Evolutionary conservation across 2,797 vertebrate genomes (phyloP).

Genomic region (Aulostomus chinensis): DNA sequence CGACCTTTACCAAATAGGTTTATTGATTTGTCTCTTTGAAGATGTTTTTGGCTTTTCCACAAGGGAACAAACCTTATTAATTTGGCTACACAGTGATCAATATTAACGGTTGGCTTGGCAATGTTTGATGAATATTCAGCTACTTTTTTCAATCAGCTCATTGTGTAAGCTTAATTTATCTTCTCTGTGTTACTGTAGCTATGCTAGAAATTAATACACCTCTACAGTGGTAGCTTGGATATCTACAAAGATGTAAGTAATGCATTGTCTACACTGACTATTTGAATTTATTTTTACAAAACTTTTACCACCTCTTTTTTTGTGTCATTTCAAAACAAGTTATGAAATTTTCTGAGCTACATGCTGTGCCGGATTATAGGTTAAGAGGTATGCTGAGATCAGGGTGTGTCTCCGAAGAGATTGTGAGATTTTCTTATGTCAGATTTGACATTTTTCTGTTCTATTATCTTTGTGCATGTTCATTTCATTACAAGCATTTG

Average conservation of each 20-base stretch:
- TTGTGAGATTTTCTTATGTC: constrained; percentile 18
- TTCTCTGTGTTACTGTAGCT: no score
- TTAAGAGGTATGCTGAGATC: no score
- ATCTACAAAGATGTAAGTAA: no score
- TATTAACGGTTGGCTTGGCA: constrained; percentile 31
- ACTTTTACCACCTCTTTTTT: no score
- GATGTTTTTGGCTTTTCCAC: constrained; percentile 32
- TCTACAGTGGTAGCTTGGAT: no score
- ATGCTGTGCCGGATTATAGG: no score
- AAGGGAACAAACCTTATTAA: constrained; percentile 43
- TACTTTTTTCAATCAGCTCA: constrained; percentile 5
- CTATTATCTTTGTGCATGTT: constrained; percentile 15
- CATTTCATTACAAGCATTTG: background rate
- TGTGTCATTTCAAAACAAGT: no score
- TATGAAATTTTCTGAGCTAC: no score
- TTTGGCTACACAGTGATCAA: constrained; percentile 47
- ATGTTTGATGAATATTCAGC: constrained; percentile 49
- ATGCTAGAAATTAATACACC: no score
- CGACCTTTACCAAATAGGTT: constrained; percentile 41
- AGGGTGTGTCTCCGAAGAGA: constrained; percentile 4
- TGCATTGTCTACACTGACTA: no score
- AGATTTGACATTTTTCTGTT: constrained; percentile 23
- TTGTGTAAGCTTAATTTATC: no score
- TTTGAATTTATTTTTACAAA: no score
- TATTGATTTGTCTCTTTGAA: constrained; percentile 54